Evolutionary conservation across 2,113 vertebrate species (phyloP), one percentile per base, ranked within the genome.

Genomic region (Xiphorhynchus elegans): DNA sequence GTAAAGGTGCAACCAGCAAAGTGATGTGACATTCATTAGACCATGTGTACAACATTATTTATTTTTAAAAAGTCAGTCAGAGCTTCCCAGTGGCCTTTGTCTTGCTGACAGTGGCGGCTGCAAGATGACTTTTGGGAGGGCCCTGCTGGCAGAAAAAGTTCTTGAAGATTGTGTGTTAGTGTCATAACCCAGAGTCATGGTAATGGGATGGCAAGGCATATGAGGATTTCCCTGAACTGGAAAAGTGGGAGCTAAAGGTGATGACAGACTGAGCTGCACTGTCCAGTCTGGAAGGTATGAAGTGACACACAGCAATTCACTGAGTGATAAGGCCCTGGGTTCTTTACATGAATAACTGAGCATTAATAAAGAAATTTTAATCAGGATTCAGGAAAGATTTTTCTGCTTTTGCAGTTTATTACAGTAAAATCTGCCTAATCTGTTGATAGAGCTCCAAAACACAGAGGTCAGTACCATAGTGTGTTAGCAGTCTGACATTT

Each of bases 371-470:
- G 50, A 50, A n/a, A 63, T 85, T 94, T 77, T 53, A 35, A 47
- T 86, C 50, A 64, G 64, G 31, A 64, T 89, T 89, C 60, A 40
- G 64, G 64, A 72, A 89, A 87, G 33, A 42, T 49, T 82, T 81
- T 95, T 78, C 60, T 78, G 60, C 68, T 75, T 92, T 92, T 84
- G 63, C 3, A 7, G 29, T 68, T 90, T 90, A 92, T 95, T 72
- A 12, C 60, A 58, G 69, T 17, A 56, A 82, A 95, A 84, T 87
- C 44, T 89, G 39, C 55, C 47, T 86, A 68, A 68, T 95, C 64
- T 68, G 44, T 89, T 90, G 89, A 64, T 60, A 81, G 72, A 81
- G 88, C 68, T 90, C 90, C 83, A 90, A 83, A 92, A 67, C 50
- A 87, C 69, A 87, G 69, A 72, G 56, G 33, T 64, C 68, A 49